Evolutionary conservation across 2,888 invertebrate genomes (phyloP).

Genomic region (Orthosia incerta): DNA sequence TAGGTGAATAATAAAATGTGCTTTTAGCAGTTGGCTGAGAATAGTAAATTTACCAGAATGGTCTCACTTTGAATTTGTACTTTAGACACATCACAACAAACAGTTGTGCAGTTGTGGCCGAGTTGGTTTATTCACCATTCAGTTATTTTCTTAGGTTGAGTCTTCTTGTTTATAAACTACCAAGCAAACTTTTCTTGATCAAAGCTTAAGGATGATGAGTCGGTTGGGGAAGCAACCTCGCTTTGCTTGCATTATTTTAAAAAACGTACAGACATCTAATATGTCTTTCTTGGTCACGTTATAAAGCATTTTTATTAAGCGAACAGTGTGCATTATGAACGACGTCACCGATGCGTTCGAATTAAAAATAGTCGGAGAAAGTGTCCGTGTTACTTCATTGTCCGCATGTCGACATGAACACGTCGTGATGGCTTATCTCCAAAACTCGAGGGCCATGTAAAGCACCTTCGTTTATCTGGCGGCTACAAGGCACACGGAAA

Average conservation of each 20-base stretch:
- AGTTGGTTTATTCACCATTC: not conserved
- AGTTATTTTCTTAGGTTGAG: not conserved
- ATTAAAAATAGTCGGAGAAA: conserved; percentile 71
- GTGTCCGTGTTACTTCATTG: conserved; percentile 75
- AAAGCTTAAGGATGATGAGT: not conserved
- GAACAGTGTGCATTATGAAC: conserved; percentile 42
- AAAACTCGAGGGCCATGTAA: conserved; percentile 85
- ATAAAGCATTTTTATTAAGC: conserved; percentile 39
- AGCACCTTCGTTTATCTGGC: conserved; percentile 82
- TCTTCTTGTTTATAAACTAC: not conserved
- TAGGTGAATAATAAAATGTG: conserved; percentile 7
- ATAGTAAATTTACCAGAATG: not conserved
- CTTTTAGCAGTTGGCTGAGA: not conserved
- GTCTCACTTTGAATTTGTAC: not conserved
- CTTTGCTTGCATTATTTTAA: not conserved
- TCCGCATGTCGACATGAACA: conserved; percentile 81
- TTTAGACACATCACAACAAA: not conserved
- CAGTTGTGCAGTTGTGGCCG: no score
- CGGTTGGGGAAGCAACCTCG: not conserved
- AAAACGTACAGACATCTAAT: not conserved
- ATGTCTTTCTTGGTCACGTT: conserved; percentile 10
- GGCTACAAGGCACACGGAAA: conserved; percentile 78
- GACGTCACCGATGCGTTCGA: conserved; percentile 45
- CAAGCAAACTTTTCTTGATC: not conserved
- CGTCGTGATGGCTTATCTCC: conserved; percentile 85